Evolutionary conservation across 2,888 invertebrate genomes (phyloP).

Genomic region (Diloba caeruleocephala): DNA sequence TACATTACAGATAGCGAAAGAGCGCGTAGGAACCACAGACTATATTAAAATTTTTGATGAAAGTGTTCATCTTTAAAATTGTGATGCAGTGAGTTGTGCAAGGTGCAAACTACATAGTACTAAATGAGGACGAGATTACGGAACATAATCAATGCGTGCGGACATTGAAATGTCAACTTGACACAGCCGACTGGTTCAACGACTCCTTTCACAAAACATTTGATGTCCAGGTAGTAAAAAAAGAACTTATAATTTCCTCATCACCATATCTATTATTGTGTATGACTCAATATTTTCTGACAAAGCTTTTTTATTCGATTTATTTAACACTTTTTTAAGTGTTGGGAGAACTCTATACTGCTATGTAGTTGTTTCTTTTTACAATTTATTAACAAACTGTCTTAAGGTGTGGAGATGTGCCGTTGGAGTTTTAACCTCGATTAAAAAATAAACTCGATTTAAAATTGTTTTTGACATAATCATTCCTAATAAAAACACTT

Average conservation of each 20-base stretch:
- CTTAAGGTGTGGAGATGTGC: no score
- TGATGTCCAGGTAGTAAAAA: constrained; percentile 43
- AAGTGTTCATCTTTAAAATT: no score
- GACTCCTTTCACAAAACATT: constrained; percentile 54
- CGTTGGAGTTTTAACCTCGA: constrained; percentile 8
- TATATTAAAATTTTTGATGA: no score
- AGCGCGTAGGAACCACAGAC: no score
- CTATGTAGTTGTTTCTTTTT: constrained; percentile 3
- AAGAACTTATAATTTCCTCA: constrained; percentile 45
- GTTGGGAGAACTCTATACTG: constrained; percentile 13
- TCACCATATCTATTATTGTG: constrained; percentile 50
- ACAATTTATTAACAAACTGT: not conserved
- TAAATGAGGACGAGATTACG: no score
- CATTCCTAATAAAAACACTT: not conserved
- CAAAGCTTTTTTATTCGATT: constrained; percentile 43
- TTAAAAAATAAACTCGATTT: constrained; percentile 17
- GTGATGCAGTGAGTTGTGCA: no score
- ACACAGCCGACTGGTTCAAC: constrained; percentile 58
- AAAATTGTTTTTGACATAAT: constrained; percentile 4
- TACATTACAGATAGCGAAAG: no score
- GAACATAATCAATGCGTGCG: constrained; percentile 58
- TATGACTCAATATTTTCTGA: constrained; percentile 54
- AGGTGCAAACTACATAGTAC: no score
- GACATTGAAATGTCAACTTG: constrained; percentile 68
- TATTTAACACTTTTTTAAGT: constrained; percentile 28